A percentile compares a stretch with the other conserved stretches of the same genome.
Conservation (phyloP, 2,113 vertebrate genomes). For the Promerops cafer region DNA sequence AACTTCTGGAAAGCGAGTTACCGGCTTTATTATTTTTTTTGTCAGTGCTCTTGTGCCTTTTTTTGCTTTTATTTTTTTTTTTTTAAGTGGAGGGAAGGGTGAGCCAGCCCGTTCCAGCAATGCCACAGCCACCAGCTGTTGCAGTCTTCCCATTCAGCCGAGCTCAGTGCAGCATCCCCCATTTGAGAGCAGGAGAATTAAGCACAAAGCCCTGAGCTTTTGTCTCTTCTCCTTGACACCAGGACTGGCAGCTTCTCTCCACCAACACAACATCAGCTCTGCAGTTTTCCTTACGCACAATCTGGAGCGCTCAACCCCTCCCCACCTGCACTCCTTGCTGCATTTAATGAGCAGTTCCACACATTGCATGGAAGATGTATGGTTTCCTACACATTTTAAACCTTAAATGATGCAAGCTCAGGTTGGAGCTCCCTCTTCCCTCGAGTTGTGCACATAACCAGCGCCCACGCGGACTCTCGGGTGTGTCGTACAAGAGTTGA, state of each 20-base stretch:
- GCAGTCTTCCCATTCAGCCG: not conserved
- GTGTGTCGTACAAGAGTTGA: not conserved
- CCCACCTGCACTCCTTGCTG: not conserved
- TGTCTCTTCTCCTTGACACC: not conserved
- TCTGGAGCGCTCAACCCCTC: not conserved
- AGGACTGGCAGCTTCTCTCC: not conserved
- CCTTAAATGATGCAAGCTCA: not conserved
- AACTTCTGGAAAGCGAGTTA: constrained; percentile 53
- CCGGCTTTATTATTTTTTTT: not conserved
- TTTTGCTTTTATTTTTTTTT: not conserved
- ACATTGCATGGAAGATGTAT: rapidly evolving
- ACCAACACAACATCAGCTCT: not conserved
- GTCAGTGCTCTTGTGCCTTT: not conserved
- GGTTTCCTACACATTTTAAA: not conserved
- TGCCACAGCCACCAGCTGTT: constrained; percentile 43
- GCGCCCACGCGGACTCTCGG: rapidly evolving
- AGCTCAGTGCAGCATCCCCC: not conserved
- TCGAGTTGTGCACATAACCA: rapidly evolving
- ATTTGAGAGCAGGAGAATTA: not conserved
- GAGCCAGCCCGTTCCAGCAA: constrained; percentile 1
- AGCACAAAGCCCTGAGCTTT: not conserved
- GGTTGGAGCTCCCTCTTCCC: not conserved
- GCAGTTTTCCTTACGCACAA: not conserved
- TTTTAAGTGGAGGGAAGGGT: not conserved
- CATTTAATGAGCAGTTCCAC: not conserved